A percentile compares a stretch with the other conserved stretches of the same genome.
These are phyloP conservation scores for Enteromius trimaculatus DNA, from an alignment of 2,797 vertebrate genomes.

Conservation along the genomic window DNA sequence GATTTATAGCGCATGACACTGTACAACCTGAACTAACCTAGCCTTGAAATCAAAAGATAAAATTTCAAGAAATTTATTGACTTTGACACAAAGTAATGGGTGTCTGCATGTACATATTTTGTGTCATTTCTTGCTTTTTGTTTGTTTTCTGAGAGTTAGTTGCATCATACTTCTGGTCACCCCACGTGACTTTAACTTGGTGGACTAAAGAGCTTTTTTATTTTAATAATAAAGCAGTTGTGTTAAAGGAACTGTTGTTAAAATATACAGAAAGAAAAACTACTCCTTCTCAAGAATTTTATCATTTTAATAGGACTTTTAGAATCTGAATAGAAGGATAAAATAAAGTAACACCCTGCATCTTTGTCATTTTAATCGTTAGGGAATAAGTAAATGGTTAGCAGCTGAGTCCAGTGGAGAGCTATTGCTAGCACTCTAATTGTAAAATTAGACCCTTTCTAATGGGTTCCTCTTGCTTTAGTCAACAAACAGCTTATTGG, in stretches of 20 bases:
- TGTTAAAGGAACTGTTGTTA: background rate
- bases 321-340: background rate
- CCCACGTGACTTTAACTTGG: background rate
- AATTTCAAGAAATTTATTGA: background rate
- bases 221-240: background rate
- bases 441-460: conserved; percentile 20
- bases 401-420: background rate
- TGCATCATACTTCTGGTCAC: background rate
- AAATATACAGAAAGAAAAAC: background rate
- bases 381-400: background rate
- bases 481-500: conserved; percentile 6
- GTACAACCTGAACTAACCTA: background rate
- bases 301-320: background rate
- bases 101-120: background rate
- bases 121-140: background rate
- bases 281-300: background rate
- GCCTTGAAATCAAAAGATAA: background rate
- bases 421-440: background rate
- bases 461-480: conserved; percentile 36
- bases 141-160: background rate
- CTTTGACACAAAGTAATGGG: background rate
- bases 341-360: background rate
- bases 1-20: background rate
- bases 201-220: background rate
- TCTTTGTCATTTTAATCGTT: background rate